These are phyloP conservation scores for Aethina tumida DNA, from an alignment of 1,140 invertebrate genomes.

Conservation along the genomic window DNA sequence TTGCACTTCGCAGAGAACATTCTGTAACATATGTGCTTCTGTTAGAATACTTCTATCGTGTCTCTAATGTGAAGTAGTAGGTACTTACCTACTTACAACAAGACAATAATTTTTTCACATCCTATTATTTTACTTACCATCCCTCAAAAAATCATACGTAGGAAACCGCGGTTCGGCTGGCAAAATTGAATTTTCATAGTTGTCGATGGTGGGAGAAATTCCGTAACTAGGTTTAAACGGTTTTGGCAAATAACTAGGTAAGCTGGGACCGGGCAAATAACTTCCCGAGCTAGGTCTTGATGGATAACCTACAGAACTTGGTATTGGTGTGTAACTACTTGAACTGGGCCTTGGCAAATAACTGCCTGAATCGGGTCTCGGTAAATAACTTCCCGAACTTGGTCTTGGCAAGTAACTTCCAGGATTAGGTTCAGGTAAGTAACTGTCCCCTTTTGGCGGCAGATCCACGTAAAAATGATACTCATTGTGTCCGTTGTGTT, in stretches of 20 bases:
- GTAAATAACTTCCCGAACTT: conserved; percentile 9
- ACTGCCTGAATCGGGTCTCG: conserved; percentile 5
- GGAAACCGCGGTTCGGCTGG: conserved; percentile 18
- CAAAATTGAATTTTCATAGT: conserved; percentile 19
- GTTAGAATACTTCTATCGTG: conserved; percentile 1
- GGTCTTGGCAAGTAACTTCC: conserved; percentile 10
- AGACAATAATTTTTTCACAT: not conserved
- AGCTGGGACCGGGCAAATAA: conserved; percentile 8
- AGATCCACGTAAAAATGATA: conserved; percentile 2
- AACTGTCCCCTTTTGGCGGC: no score
- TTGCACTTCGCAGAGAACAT: conserved; percentile 60
- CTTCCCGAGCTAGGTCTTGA: conserved; percentile 4
- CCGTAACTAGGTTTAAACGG: conserved; percentile 5
- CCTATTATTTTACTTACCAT: no score
- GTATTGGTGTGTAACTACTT: not conserved
- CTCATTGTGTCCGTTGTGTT: conserved; percentile 6
- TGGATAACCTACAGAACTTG: conserved; percentile 2
- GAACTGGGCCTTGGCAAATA: conserved; percentile 12
- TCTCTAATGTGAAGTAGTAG: not conserved
- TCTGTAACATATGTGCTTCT: conserved; percentile 38
- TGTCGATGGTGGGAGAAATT: conserved; percentile 5
- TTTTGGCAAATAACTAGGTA: conserved; percentile 13
- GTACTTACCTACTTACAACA: not conserved
- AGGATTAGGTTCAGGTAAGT: not conserved
- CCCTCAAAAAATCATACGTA: conserved; percentile 23